These are phyloP conservation scores for Sycophila sp. DNA, from an alignment of 1,140 invertebrate genomes.

Conservation along the genomic window DNA sequence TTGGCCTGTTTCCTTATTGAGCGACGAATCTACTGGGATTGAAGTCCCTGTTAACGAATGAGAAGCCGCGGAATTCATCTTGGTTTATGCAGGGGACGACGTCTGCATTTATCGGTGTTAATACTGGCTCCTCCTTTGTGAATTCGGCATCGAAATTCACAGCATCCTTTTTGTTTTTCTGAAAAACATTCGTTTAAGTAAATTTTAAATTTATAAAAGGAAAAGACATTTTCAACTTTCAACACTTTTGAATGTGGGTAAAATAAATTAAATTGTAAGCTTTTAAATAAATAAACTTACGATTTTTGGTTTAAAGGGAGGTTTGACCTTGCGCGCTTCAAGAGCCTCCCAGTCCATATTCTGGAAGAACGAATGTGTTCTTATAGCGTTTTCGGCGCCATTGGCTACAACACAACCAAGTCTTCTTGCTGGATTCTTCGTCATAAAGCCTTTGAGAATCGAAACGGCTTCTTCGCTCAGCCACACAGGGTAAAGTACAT, in stretches of 20 bases:
- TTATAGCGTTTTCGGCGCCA: slow-evolving; percentile 86
- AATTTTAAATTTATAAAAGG: no score
- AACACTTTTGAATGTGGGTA: no score
- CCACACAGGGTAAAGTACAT: slow-evolving; percentile 98
- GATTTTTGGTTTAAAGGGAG: slow-evolving; percentile 98
- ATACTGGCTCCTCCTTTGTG: slow-evolving; percentile 95
- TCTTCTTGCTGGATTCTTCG: slow-evolving; percentile 94
- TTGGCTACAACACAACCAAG: slow-evolving; percentile 87
- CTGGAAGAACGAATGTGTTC: slow-evolving; percentile 92
- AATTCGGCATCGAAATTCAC: slow-evolving; percentile 99
- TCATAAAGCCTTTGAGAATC: slow-evolving; percentile 99
- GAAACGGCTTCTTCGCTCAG: slow-evolving; percentile 95
- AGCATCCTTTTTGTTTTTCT: slow-evolving; percentile 98
- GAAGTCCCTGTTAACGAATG: slow-evolving; percentile 94
- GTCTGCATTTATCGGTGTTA: slow-evolving; percentile 93
- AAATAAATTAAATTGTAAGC: no score
- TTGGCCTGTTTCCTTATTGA: slow-evolving; percentile 47
- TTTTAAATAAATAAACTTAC: slow-evolving; percentile 73
- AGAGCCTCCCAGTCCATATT: slow-evolving; percentile 97
- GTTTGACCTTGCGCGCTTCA: slow-evolving; percentile 89
- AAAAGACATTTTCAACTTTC: no score
- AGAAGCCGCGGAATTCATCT: slow-evolving; percentile 97
- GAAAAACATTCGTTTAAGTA: slow-evolving; percentile 63
- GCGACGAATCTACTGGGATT: slow-evolving; percentile 75
- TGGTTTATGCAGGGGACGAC: slow-evolving; percentile 95